Conservation (phyloP, 2,888 invertebrate genomes). For the Lycaena phlaeas region DNA sequence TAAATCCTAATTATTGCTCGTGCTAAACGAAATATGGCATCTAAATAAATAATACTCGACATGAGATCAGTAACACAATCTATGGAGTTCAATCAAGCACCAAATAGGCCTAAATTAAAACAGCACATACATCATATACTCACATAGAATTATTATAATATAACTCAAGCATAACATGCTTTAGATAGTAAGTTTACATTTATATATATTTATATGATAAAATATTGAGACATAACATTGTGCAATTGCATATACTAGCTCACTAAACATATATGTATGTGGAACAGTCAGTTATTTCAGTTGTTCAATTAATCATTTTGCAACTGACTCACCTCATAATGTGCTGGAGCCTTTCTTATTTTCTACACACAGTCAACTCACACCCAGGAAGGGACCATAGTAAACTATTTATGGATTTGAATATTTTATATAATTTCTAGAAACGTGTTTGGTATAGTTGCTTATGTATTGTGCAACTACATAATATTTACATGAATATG, state of each 20-base stretch:
- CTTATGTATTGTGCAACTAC: no score
- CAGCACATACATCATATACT: conserved; percentile 15
- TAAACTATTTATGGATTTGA: no score
- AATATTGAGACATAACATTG: conserved; percentile 70
- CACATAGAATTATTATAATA: conserved; percentile 14
- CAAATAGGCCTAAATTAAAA: conserved; percentile 36
- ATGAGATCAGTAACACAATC: conserved; percentile 67
- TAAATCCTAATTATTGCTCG: conserved; percentile 49
- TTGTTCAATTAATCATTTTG: conserved; percentile 49
- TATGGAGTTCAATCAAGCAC: conserved; percentile 46
- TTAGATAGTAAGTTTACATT: conserved; percentile 21
- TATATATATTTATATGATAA: conserved; percentile 43
- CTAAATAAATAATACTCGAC: conserved; percentile 70
- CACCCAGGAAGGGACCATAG: no score
- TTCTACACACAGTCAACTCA: background rate
- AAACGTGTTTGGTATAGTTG: no score
- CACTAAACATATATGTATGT: conserved; percentile 54
- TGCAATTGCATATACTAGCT: conserved; percentile 45
- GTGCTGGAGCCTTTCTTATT: conserved; percentile 3
- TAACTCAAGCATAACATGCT: conserved; percentile 21
- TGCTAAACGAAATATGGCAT: conserved; percentile 62
- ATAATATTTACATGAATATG: no score
- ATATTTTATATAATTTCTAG: no score
- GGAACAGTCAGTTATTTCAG: conserved; percentile 58
- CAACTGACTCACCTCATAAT: conserved; percentile 37